Evolutionary conservation across 2,113 vertebrate genomes (phyloP), one percentile per base, ranked within the genome.

Genomic region (Engystomops pustulosus): DNA sequence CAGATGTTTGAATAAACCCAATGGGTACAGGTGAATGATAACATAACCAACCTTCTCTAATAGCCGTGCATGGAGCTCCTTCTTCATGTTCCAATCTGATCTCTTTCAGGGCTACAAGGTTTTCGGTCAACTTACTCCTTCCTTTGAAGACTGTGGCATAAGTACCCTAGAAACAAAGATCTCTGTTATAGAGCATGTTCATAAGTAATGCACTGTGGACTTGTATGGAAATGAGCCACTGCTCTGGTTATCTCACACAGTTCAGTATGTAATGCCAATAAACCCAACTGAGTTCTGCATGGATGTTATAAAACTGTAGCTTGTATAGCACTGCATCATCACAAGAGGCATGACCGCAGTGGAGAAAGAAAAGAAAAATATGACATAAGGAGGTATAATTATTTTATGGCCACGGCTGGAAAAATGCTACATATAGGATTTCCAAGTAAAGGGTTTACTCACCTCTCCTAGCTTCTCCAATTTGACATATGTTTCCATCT

Each of bases 91-190:
- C 98, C 91, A 99, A 90, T 5, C 98, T 92, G 69, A 99, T 99
- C 93, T 99, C 98, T 90, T 99, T 99, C 88, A 99, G 92, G 65
- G 98, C 98, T 90, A 99, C 98, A 89, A 99, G 90, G 89, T 99
- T 99, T 89, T 99, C 98, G 0, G 98, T 99, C 87, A 99, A 87
- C 90, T 99, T 99, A 91, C 98, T 99, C 90, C 98, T 95, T 80
- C 98, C 98, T 90, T 99, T 99, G 90, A 98, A 99, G 81, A 99
- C 98, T 9, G 98, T 99, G 81, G 98, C 98, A 0, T 99, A 99
- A 41, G 98, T 99, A 80, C 98, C 98, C 98, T 99, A 51, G 15
- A 38, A 76, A 67, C 25, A 38, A 60, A 80, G 25, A 55, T 12
- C 9, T 62, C 25, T 30, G 4, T 15, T 23, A 23, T 11, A 11